These are phyloP conservation scores for Cheilosia scutellata DNA, from an alignment of 2,888 invertebrate species.

Conservation along the genomic window DNA sequence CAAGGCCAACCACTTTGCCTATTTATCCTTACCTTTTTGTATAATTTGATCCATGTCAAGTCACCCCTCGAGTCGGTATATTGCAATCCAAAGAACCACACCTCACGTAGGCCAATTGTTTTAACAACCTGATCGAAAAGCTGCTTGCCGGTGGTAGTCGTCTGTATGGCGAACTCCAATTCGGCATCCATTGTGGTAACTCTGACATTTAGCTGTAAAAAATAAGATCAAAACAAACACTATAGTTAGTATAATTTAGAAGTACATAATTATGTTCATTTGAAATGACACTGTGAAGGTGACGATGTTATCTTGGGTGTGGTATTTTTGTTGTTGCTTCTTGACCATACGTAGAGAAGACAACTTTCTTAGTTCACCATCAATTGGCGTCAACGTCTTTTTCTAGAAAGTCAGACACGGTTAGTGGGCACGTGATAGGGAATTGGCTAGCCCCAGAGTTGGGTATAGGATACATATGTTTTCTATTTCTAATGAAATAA, in stretches of 20 bases:
- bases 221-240: slow-evolving; percentile 22
- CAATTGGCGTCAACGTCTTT: slow-evolving; percentile 15
- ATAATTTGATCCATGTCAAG: slow-evolving; percentile 99
- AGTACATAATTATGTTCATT: too few relatives aligned
- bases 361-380: slow-evolving; percentile 61
- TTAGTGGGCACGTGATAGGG: slow-evolving; percentile 78
- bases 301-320: slow-evolving; percentile 41
- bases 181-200: slow-evolving; percentile 99
- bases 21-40: slow-evolving; percentile 94
- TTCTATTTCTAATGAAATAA: slow-evolving; percentile 42
- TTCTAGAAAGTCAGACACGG: slow-evolving; percentile 77
- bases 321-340: slow-evolving; percentile 23
- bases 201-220: slow-evolving; percentile 97
- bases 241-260: too few relatives aligned
- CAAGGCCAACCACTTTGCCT: background rate
- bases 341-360: slow-evolving; percentile 41
- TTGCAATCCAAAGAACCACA: slow-evolving; percentile 99
- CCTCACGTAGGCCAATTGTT: slow-evolving; percentile 99
- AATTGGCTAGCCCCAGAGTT: slow-evolving; percentile 29
- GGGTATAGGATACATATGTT: slow-evolving; percentile 21
- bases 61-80: slow-evolving; percentile 99
- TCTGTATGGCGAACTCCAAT: slow-evolving; percentile 99
- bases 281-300: background rate
- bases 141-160: slow-evolving; percentile 99
- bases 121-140: slow-evolving; percentile 99